These are phyloP conservation scores for Cassiopea andromeda DNA, from an alignment of 30 jellyfish, hydroid and myxozoan species.

Conservation along the genomic window DNA sequence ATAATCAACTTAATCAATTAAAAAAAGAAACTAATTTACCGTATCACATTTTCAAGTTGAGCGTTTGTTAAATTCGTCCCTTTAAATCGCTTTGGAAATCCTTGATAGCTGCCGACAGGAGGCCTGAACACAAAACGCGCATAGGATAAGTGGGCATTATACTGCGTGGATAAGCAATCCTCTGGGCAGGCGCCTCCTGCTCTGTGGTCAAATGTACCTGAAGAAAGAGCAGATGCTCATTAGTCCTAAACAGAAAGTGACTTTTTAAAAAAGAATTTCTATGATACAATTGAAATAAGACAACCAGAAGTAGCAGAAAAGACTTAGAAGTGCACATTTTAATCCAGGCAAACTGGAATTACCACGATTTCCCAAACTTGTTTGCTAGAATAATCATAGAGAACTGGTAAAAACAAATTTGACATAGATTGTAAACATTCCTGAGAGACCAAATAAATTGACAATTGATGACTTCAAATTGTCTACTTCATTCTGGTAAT, in stretches of 20 bases:
- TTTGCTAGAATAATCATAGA: no score
- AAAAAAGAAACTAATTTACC: conserved; percentile 21
- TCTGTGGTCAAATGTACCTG: conserved; percentile 83
- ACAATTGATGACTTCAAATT: no score
- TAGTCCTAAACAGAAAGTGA: neutral
- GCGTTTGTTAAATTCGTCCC: conserved; percentile 23
- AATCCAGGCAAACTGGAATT: no score
- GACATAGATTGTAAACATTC: no score
- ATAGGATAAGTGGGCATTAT: conserved; percentile 72
- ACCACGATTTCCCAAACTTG: no score
- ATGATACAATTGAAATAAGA: neutral
- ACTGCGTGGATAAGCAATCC: conserved; percentile 89
- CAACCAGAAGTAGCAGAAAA: neutral
- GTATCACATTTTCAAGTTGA: conserved; percentile 51
- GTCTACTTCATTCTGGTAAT: no score
- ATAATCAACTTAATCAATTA: neutral
- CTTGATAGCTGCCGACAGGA: conserved; percentile 58
- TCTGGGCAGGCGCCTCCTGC: conserved; percentile 95
- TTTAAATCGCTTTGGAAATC: conserved; percentile 28
- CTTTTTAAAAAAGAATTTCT: neutral
- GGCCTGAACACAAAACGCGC: conserved; percentile 91
- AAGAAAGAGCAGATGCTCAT: neutral
- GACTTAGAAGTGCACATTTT: no score
- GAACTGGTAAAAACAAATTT: no score
- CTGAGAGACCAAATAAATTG: no score